Evolutionary conservation across 2,888 invertebrate species (phyloP).

Genomic region (Lagria hirta): DNA sequence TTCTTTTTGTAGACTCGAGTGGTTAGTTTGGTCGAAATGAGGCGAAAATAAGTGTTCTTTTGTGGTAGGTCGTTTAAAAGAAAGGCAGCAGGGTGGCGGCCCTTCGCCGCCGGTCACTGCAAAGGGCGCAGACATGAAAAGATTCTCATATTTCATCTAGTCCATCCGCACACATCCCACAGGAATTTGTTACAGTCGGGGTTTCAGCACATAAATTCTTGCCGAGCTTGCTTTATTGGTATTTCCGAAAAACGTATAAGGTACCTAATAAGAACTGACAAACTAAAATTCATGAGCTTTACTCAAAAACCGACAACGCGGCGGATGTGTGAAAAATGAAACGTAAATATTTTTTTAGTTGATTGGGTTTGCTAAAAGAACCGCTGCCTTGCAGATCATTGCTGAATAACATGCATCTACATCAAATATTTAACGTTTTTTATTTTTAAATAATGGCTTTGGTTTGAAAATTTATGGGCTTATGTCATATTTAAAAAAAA

Average conservation of each 20-base stretch:
- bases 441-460: too few species aligned
- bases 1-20: too few species aligned
- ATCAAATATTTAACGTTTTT: too few species aligned
- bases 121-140: constrained; percentile 32
- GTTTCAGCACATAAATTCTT: constrained; percentile 40
- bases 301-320: constrained; percentile 10
- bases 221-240: constrained; percentile 36
- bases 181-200: constrained; percentile 39
- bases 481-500: too few species aligned
- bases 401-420: too few species aligned
- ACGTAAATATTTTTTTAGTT: constrained; percentile 15
- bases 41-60: constrained; percentile 9
- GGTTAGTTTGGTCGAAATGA: constrained; percentile 10
- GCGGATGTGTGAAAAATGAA: constrained; percentile 20
- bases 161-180: constrained; percentile 36
- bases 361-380: constrained; percentile 4
- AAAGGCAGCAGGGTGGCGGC: constrained; percentile 6
- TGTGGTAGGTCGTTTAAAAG: constrained; percentile 9
- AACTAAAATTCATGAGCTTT: constrained; percentile 39
- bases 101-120: constrained; percentile 16
- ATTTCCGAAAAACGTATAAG: constrained; percentile 39
- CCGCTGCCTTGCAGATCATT: too few species aligned
- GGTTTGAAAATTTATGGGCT: too few species aligned
- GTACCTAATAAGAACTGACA: constrained; percentile 40
- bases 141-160: constrained; percentile 40